A percentile compares a stretch with the other conserved stretches of the same genome.
Evolutionary conservation across 2,113 vertebrate species (phyloP).

Genomic region (Pygoscelis adeliae): DNA sequence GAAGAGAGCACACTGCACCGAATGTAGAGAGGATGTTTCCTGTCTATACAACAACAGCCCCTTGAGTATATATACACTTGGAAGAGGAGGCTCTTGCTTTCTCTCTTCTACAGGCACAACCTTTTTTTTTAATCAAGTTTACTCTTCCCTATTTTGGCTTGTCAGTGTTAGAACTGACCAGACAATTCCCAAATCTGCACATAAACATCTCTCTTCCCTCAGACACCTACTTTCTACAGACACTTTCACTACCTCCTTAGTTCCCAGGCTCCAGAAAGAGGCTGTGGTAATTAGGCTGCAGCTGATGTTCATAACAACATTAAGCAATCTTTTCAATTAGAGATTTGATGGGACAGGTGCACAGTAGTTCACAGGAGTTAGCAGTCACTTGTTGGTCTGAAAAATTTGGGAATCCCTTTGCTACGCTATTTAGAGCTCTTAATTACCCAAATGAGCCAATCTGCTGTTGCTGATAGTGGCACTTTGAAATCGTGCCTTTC

Average conservation of each 20-base stretch:
- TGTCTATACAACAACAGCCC: background rate
- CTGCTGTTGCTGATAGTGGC: background rate
- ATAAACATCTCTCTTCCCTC: background rate
- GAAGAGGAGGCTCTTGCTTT: background rate
- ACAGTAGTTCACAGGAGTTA: background rate
- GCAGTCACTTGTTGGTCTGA: background rate
- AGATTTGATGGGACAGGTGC: background rate
- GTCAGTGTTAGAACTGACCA: background rate
- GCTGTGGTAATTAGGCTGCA: background rate
- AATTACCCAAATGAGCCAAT: background rate
- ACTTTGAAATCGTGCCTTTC: background rate
- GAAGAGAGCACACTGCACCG: background rate
- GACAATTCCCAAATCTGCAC: background rate
- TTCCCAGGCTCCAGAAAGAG: background rate
- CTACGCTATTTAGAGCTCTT: background rate
- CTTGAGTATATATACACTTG: fast-evolving
- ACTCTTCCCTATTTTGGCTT: background rate
- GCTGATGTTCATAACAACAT: background rate
- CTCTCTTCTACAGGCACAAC: background rate
- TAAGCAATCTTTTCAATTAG: background rate
- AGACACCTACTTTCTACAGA: background rate
- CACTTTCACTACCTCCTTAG: background rate
- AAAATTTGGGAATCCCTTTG: background rate
- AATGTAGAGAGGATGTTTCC: background rate
- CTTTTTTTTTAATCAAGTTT: background rate